These are phyloP conservation scores for Eptesicus fuscus DNA, from an alignment of 2,113 vertebrate species.

Conservation along the genomic window DNA sequence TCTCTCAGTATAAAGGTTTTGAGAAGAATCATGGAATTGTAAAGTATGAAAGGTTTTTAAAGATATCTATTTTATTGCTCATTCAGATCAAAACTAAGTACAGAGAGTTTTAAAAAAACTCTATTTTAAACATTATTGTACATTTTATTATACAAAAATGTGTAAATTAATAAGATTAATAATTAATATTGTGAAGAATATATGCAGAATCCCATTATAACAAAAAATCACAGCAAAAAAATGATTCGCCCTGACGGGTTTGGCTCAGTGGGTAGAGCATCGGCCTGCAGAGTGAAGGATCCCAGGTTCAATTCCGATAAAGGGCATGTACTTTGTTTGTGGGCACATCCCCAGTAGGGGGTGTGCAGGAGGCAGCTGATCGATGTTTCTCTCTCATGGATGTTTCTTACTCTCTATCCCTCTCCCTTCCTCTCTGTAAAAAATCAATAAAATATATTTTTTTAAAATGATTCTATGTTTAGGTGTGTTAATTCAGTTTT, in stretches of 20 bases:
- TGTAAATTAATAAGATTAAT: neutral
- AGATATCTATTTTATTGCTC: neutral
- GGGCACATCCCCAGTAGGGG: no score
- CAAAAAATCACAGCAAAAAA: neutral
- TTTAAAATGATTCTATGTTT: neutral
- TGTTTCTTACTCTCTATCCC: no score
- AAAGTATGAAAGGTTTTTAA: neutral
- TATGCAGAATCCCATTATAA: slow-evolving; percentile 16
- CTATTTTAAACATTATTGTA: neutral
- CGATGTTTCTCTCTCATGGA: no score
- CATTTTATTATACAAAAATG: neutral
- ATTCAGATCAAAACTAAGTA: slow-evolving; percentile 27
- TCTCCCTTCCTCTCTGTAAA: no score
- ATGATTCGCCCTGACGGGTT: neutral
- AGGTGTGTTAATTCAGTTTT: neutral
- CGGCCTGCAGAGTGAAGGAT: no score
- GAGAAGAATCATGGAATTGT: slow-evolving; percentile 9
- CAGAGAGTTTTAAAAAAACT: neutral
- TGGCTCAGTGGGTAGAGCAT: no score
- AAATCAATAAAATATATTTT: no score
- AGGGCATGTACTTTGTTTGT: no score
- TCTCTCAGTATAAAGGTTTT: neutral
- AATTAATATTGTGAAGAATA: slow-evolving; percentile 8
- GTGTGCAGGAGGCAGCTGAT: no score
- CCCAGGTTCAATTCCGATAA: no score